A percentile compares a stretch with the other conserved stretches of the same genome.
These are phyloP conservation scores for Ricordea florida DNA, from an alignment of 92 coral and sea anemone genomes.

Conservation along the genomic window DNA sequence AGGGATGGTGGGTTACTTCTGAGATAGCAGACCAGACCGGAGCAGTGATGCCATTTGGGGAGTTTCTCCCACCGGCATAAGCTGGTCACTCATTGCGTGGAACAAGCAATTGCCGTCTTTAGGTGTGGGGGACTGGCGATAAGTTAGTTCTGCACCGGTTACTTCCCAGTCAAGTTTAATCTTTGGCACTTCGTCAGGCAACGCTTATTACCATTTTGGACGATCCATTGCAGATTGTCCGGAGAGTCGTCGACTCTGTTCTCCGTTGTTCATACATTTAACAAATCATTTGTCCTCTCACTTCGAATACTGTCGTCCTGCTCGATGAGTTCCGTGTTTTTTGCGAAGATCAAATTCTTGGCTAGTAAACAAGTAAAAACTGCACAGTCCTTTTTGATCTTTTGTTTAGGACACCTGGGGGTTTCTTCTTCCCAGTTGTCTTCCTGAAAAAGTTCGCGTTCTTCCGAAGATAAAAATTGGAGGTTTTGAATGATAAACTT, in stretches of 20 bases:
- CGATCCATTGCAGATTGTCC: not conserved
- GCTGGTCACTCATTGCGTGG: conserved; percentile 33
- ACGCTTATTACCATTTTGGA: not conserved
- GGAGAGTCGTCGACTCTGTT: not conserved
- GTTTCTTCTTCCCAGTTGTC: not conserved
- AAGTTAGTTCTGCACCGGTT: too few species aligned
- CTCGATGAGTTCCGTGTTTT: not conserved
- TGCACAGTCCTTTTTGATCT: not conserved
- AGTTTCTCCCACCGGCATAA: too few species aligned
- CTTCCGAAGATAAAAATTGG: not conserved
- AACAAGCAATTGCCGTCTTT: conserved; percentile 22
- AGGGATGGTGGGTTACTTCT: not conserved
- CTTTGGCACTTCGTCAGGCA: not conserved
- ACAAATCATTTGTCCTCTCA: not conserved
- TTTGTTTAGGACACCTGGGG: conserved; percentile 7
- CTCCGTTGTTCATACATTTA: not conserved
- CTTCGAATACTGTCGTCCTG: not conserved
- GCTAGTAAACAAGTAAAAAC: conserved; percentile 12
- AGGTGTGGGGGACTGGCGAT: conserved; percentile 26
- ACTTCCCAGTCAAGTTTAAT: too few species aligned
- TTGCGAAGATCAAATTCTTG: not conserved
- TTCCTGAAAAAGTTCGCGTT: not conserved
- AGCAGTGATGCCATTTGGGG: too few species aligned
- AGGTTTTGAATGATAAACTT: not conserved
- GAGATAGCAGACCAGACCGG: too few species aligned